Evolutionary conservation across 2,113 vertebrate genomes (phyloP).

Genomic region (Notothenia rossii): DNA sequence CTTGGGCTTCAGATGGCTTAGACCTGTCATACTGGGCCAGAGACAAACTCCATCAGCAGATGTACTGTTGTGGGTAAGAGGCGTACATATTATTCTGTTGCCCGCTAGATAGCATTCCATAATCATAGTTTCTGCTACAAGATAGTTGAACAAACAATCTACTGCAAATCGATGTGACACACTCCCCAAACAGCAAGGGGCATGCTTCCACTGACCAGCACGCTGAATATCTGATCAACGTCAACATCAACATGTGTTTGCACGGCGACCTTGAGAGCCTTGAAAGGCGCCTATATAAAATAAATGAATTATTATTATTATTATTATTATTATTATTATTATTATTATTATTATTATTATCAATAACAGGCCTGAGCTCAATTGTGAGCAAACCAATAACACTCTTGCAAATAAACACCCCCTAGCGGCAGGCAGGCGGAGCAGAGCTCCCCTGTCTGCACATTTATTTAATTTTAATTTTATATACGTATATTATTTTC

Average conservation of each 20-base stretch:
- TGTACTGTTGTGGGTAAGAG: constrained; percentile 35
- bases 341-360: no score
- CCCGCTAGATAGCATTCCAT: neutral
- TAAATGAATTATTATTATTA: no score
- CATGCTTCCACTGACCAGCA: neutral
- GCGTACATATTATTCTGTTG: constrained; percentile 28
- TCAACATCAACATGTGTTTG: neutral
- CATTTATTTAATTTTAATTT: no score
- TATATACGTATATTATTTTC: no score
- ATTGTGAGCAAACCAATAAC: neutral
- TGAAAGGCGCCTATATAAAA: no score
- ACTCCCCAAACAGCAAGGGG: neutral
- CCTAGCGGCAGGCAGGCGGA: no score
- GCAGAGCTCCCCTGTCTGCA: no score
- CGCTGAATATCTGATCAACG: constrained; percentile 20
- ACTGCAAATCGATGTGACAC: constrained; percentile 18
- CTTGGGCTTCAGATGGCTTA: constrained; percentile 48
- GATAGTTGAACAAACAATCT: constrained; percentile 6
- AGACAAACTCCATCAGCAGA: constrained; percentile 59
- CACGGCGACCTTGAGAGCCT: no score
- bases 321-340: no score
- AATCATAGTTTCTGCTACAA: neutral
- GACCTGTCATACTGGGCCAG: constrained; percentile 45
- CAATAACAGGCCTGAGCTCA: neutral
- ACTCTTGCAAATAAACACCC: neutral